Evolutionary conservation across 2,113 vertebrate genomes (phyloP).

Genomic region (Eptesicus fuscus): DNA sequence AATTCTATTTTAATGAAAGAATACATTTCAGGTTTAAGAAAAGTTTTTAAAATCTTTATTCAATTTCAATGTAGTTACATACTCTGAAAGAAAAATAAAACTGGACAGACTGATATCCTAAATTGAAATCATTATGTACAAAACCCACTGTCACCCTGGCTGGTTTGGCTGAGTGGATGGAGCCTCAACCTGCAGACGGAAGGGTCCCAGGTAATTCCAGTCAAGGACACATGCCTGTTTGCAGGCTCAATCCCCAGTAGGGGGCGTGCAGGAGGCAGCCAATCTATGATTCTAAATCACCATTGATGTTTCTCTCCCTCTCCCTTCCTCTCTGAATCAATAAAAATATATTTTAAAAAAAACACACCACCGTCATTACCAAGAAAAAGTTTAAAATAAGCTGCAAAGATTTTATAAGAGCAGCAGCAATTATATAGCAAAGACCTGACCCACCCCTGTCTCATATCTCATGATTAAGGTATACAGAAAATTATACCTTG

Average conservation of each 20-base stretch:
- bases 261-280: too few relatives aligned
- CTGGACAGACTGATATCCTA: neutral
- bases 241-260: too few relatives aligned
- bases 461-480: neutral
- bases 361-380: neutral
- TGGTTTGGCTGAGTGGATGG: too few relatives aligned
- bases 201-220: too few relatives aligned
- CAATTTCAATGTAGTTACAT: neutral
- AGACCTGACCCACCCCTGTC: neutral
- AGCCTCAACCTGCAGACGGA: too few relatives aligned
- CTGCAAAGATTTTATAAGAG: neutral
- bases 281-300: too few relatives aligned
- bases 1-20: constrained; percentile 38
- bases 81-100: neutral
- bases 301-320: too few relatives aligned
- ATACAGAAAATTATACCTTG: neutral
- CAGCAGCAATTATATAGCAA: neutral
- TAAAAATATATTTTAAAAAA: too few relatives aligned
- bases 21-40: constrained; percentile 20
- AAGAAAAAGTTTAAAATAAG: constrained; percentile 3
- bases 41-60: constrained; percentile 41
- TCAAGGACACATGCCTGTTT: too few relatives aligned
- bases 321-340: too few relatives aligned
- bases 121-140: neutral
- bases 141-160: neutral